Evolutionary conservation across 2,888 invertebrate species (phyloP).

Genomic region (Caenorhabditis doughertyi): DNA sequence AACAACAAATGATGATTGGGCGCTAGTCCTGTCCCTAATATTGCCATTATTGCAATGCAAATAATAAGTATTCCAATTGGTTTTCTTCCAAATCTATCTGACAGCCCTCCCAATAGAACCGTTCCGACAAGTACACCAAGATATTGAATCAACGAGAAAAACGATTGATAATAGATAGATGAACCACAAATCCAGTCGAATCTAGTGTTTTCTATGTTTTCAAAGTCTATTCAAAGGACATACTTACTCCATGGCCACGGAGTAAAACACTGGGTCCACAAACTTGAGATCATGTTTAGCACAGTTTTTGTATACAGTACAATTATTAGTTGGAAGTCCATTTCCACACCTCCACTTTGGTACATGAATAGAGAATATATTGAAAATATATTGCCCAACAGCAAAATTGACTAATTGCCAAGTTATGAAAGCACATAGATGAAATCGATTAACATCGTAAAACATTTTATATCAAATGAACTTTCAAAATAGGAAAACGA

Average conservation of each 20-base stretch:
- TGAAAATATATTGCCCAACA: slow-evolving; percentile 77
- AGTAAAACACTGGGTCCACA: slow-evolving; percentile 62
- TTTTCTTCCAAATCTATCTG: slow-evolving; percentile 67
- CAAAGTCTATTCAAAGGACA: neutral
- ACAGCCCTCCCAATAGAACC: slow-evolving; percentile 71
- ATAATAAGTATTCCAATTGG: slow-evolving; percentile 67
- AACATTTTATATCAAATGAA: neutral
- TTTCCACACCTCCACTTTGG: slow-evolving; percentile 69
- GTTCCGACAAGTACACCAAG: slow-evolving; percentile 70
- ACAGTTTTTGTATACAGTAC: slow-evolving; percentile 23
- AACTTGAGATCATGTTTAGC: slow-evolving; percentile 9
- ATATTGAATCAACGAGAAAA: slow-evolving; percentile 76
- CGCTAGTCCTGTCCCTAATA: slow-evolving; percentile 37
- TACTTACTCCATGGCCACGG: slow-evolving; percentile 73
- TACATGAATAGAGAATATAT: slow-evolving; percentile 78
- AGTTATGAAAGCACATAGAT: slow-evolving; percentile 66
- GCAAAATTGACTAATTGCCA: slow-evolving; percentile 81
- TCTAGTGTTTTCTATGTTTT: slow-evolving; percentile 21
- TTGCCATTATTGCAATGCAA: slow-evolving; percentile 58
- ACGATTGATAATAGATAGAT: slow-evolving; percentile 59
- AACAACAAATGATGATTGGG: slow-evolving; percentile 17
- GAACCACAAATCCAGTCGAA: slow-evolving; percentile 77
- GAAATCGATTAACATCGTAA: neutral
- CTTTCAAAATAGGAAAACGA: neutral
- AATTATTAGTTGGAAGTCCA: slow-evolving; percentile 30